These are phyloP conservation scores for Sterna hirundo DNA, from an alignment of 2,113 vertebrate genomes.

Conservation along the genomic window DNA sequence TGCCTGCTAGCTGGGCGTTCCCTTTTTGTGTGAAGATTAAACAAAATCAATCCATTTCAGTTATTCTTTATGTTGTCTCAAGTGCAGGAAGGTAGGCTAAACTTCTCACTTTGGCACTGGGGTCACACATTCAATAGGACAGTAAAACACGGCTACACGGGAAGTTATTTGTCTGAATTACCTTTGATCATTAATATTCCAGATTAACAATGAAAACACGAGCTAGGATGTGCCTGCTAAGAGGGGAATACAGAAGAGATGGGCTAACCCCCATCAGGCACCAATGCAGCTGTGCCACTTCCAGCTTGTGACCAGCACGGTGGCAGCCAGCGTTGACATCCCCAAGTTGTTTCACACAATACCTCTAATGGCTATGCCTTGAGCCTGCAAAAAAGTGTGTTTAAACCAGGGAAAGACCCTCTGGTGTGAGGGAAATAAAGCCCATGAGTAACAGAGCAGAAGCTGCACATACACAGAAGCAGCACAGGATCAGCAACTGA, in stretches of 20 bases:
- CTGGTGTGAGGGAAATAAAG: not conserved
- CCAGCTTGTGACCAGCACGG: not conserved
- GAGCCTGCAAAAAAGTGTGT: not conserved
- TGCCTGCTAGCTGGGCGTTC: not conserved
- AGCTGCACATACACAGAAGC: not conserved
- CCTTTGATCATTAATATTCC: not conserved
- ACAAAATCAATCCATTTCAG: not conserved
- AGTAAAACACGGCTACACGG: not conserved
- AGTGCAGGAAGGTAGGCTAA: not conserved
- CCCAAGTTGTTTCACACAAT: not conserved
- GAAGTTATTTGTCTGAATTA: not conserved
- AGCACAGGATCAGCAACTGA: no score
- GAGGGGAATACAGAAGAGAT: not conserved
- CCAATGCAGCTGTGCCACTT: not conserved
- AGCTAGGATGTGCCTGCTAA: not conserved
- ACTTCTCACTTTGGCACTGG: not conserved
- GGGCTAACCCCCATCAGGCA: not conserved
- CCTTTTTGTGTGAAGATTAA: not conserved
- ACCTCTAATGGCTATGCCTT: fast-evolving
- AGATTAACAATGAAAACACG: not conserved
- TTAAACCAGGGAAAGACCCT: not conserved
- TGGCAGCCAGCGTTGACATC: not conserved
- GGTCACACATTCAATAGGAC: not conserved
- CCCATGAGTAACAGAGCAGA: not conserved
- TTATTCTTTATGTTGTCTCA: not conserved